phyloP scores from a whole-genome alignment of 2,113 vertebrate species.

The Leptocoma aspasia region DNA sequence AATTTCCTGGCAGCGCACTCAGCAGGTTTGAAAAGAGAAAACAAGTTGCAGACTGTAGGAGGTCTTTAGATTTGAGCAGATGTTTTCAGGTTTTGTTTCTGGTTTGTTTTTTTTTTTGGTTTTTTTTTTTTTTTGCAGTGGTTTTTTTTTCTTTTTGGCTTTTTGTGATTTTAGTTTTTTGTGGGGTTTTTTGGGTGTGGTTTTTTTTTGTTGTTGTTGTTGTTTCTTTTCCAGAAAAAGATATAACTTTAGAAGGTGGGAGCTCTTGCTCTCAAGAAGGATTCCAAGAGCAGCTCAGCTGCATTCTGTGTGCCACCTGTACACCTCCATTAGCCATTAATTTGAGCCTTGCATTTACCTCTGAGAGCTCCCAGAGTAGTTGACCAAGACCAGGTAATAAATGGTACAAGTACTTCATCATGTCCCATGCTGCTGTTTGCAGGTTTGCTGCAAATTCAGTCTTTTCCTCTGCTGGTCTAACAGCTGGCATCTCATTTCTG shows the following conservation, averaged over 20 bases:
- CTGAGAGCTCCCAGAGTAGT: not conserved
- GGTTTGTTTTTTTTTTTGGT: not conserved
- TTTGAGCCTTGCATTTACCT: not conserved
- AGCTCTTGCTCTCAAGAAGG: not conserved
- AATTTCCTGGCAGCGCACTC: not conserved
- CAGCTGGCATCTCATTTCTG: not conserved
- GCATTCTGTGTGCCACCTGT: not conserved
- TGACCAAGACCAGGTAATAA: not conserved
- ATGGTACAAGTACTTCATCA: not conserved
- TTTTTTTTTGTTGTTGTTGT: too few species aligned
- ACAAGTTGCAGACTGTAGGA: slow-evolving; percentile 42
- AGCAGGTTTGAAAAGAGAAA: slow-evolving; percentile 26
- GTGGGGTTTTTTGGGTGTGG: too few species aligned
- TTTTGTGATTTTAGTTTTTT: too few species aligned
- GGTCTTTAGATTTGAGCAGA: slow-evolving; percentile 4
- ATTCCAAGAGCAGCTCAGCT: not conserved
- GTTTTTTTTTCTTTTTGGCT: not conserved
- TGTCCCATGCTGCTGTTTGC: not conserved
- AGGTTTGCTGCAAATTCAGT: not conserved
- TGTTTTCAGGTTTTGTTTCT: slow-evolving; percentile 23
- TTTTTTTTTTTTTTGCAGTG: not conserved
- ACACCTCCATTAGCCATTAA: not conserved
- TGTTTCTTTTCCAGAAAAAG: not conserved
- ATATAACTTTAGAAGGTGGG: not conserved
- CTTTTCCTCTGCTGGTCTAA: not conserved